phyloP scores from a whole-genome alignment of 2,797 vertebrate species.

The Lacerta bilineata region DNA sequence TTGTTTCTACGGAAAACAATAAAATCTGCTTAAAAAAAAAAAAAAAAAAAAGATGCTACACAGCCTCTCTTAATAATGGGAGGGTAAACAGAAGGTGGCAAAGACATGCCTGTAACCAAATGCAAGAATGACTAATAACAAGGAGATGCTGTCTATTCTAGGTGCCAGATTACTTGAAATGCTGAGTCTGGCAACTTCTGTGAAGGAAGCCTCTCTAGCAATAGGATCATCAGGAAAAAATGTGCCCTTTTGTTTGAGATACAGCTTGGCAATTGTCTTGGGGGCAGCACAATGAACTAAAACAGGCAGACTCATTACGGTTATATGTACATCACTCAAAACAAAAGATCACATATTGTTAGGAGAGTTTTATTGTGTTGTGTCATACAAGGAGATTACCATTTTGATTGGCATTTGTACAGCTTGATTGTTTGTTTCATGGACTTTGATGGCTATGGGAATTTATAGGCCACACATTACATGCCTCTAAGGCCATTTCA shows the following conservation, averaged over 20 bases:
- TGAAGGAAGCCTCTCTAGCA: background rate
- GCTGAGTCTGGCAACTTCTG: background rate
- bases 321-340: background rate
- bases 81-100: constrained; percentile 3
- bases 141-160: too few species aligned
- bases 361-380: background rate
- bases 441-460: background rate
- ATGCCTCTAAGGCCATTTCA: background rate
- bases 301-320: constrained; percentile 10
- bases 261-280: background rate
- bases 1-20: too few species aligned
- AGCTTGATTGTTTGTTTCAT: constrained; percentile 2
- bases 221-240: background rate
- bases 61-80: background rate
- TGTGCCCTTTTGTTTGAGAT: background rate
- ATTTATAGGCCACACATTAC: background rate
- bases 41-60: background rate
- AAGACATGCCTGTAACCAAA: too few species aligned
- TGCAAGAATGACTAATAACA: too few species aligned
- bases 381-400: background rate
- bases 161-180: constrained; percentile 14
- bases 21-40: too few species aligned
- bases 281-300: constrained; percentile 7
- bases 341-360: background rate
- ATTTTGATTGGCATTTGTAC: constrained; percentile 7